Evolutionary conservation across 2,888 invertebrate genomes (phyloP), one percentile per base, ranked within the genome.

Genomic region (Plebejus anna): DNA sequence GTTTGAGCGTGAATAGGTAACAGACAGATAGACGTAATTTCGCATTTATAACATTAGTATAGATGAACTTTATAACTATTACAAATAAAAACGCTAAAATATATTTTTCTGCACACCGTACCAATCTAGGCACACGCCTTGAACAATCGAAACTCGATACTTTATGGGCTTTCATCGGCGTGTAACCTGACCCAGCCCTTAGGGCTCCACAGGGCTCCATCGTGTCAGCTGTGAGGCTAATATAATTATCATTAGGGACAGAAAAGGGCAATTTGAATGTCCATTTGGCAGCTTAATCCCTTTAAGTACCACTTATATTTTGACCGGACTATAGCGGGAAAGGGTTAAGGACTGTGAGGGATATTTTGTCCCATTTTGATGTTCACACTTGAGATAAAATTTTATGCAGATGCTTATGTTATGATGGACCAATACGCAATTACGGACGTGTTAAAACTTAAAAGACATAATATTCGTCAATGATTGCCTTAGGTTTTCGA

Each of bases 121-220:
- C 81, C 13, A 59, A 77, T 77, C 38, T 78, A 79, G 80, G 81
- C 82, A 81, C 82, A 81, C 81, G 81, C 82, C 82, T 81, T 13
- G 73, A 81, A 82, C 81, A 80, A 80, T 80, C 79, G 73, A 13
- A 59, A 57, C 59, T 22, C 76, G 59, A 76, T 47, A 73, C 32
- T 72, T 72, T 55, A 73, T n/a, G 51, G 51, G 73, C 28, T 55
- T 32, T 51, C 73, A 51, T 73, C 51, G 73, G 16, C 13, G 38
- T n/a, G 73, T 51, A 73, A 73, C 55, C 55, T 36, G 73, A 73
- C 55, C 13, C 73, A 28, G 55, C 32, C 66, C 61, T 4, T 32
- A 5, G 66, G 32, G 66, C 66, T 32, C 66, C 66, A 16, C 32
- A 32, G 73, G 73, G 32, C 66, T 66, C 66, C 66, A 55, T 51